phyloP scores from a whole-genome alignment of 2,797 vertebrate genomes.

The Pygocentrus nattereri region DNA sequence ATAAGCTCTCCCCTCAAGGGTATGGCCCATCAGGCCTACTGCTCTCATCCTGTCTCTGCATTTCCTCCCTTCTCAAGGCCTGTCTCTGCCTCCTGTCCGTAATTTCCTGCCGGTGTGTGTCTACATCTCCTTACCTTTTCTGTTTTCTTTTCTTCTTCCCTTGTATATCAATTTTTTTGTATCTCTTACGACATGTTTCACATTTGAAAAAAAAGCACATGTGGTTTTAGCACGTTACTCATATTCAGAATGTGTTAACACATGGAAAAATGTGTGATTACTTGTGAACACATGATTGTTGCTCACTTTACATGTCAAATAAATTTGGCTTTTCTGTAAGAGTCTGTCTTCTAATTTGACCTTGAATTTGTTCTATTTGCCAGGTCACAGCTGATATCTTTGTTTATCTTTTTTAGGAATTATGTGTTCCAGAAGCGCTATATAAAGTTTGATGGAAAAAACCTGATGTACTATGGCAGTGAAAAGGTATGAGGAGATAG shows the following conservation, averaged over 20 bases:
- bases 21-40: slow-evolving; percentile 68
- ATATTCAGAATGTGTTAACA: no score
- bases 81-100: slow-evolving; percentile 73
- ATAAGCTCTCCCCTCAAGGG: slow-evolving; percentile 98
- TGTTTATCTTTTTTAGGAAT: slow-evolving; percentile 81
- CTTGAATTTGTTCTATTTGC: slow-evolving; percentile 21
- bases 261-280: no score
- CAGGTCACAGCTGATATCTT: background rate
- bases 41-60: slow-evolving; percentile 70
- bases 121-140: slow-evolving; percentile 52
- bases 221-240: no score
- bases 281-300: no score
- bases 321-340: background rate
- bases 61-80: slow-evolving; percentile 71
- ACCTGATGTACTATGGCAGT: slow-evolving; percentile 92
- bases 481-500: slow-evolving; percentile 86
- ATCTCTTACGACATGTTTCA: no score
- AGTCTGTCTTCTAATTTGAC: background rate
- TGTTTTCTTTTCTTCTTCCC: slow-evolving; percentile 50
- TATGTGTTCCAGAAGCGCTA: slow-evolving; percentile 98
- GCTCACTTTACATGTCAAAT: no score
- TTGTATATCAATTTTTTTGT: slow-evolving; percentile 56
- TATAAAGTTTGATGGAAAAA: slow-evolving; percentile 93
- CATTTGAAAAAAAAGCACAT: no score
- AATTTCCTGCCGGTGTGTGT: slow-evolving; percentile 70